Evolutionary conservation across 2,797 vertebrate genomes (phyloP).

Genomic region (Rhinichthys osculus): DNA sequence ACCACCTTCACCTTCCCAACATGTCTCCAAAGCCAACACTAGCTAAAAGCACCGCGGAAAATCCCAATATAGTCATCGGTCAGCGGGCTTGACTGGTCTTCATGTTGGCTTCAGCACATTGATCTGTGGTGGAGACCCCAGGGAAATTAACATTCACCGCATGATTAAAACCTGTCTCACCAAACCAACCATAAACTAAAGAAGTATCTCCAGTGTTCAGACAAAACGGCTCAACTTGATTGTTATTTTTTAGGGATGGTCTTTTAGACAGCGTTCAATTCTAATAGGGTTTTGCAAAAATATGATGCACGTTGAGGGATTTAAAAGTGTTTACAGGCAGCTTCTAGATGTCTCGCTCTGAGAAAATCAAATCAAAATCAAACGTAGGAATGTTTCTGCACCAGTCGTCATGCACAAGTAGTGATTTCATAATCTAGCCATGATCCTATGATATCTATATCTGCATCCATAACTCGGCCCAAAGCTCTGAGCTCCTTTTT

Average conservation of each 20-base stretch:
- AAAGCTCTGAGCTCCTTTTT: conserved; percentile 38
- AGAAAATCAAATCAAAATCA: background rate
- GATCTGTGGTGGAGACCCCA: conserved; percentile 66
- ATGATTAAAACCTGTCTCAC: conserved; percentile 66
- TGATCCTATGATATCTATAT: conserved; percentile 29
- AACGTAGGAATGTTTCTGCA: background rate
- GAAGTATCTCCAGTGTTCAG: conserved; percentile 76
- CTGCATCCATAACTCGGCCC: conserved; percentile 32
- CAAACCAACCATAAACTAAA: conserved; percentile 69
- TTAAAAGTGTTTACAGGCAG: background rate
- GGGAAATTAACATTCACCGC: conserved; percentile 73
- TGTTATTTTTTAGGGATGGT: conserved; percentile 18
- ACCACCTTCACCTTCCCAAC: conserved; percentile 76
- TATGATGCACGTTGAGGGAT: background rate
- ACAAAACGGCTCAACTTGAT: conserved; percentile 15
- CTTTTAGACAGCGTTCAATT: conserved; percentile 8
- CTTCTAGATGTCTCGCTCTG: conserved; percentile 2
- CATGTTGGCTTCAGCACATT: conserved; percentile 67
- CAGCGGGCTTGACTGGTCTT: conserved; percentile 69
- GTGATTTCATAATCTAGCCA: conserved; percentile 22
- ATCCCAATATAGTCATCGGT: conserved; percentile 60
- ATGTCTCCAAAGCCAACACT: conserved; percentile 75
- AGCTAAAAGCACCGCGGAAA: conserved; percentile 26
- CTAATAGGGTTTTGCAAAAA: background rate
- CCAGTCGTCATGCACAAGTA: background rate